Base-by-base conservation (phyloP, 2,113 vertebrate genomes). In the Paedocypris sp. region DNA sequence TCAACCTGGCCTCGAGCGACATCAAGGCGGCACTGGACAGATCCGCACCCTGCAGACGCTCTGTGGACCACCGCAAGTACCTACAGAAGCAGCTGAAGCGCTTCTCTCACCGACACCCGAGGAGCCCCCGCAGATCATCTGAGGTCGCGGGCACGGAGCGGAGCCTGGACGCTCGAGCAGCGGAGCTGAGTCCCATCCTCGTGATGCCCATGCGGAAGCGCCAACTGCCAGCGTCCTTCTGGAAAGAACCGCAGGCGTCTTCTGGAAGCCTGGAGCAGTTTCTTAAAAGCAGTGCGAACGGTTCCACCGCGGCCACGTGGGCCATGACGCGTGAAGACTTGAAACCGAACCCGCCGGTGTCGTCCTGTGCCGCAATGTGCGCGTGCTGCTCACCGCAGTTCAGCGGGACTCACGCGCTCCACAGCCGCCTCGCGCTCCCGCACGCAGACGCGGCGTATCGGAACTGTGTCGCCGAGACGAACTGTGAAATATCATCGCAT, bases 11-110 rank as follows among this genome's bases (percentile, higher is more conserved):
- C 3, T 99, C 95, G 47, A 98, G 95, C 0, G 95, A 99, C 77
- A 99, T 99, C 78, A 98, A 98, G 77, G 95, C 93, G 0, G 95
- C 95, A 41, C 73, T 99, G 81, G 95, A 99, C 74, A 94, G 97
- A 75, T 99, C 93, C 0, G 94, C 94, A 3, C 94, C 95, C 4
- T 98, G 94, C 79, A 88, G 94, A 62, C 91, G 94, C 62, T 97
- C 94, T 0, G 94, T 99, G 73, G 95, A 98, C 69, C 95, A 99
- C 78, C 85, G 95, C 73, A 99, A 99, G 74, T 98, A 99, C 64
- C 77, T 98, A 57, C 95, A 99, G 82, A 99, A 97, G 66, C 95
- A 99, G 71, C 89, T 99, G 1, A 97, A 94, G 50, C 82, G 94
- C 3, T 99, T 99, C 77, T 97, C 94, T 11, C 93, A 97, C 79